phyloP scores from a whole-genome alignment of 1,140 invertebrate species.

The Achroia grisella region DNA sequence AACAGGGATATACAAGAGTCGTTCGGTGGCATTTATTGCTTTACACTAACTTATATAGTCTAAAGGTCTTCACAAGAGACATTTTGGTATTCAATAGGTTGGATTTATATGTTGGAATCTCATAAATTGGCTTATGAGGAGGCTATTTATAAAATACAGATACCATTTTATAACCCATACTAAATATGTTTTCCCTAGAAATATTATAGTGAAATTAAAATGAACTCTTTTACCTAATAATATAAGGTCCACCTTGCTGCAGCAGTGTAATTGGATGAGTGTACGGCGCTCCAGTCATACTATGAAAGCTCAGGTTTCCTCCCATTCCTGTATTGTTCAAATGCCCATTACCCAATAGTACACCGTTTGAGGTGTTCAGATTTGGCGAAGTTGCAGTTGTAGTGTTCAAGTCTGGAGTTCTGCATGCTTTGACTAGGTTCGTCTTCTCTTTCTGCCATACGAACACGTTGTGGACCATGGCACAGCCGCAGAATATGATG shows the following conservation, averaged over 20 bases:
- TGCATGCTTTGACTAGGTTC: conserved; percentile 67
- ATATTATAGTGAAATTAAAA: too few relatives aligned
- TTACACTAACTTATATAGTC: too few relatives aligned
- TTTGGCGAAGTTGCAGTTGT: conserved; percentile 20
- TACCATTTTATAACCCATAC: too few relatives aligned
- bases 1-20: too few relatives aligned
- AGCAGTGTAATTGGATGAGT: conserved; percentile 64
- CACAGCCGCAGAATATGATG: conserved; percentile 92
- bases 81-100: too few relatives aligned
- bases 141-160: too few relatives aligned
- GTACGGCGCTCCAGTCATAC: conserved; percentile 45
- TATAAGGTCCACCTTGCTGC: conserved; percentile 67
- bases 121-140: too few relatives aligned
- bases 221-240: conserved; percentile 51
- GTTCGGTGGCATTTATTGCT: too few relatives aligned
- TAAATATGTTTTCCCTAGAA: too few relatives aligned
- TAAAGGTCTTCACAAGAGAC: too few relatives aligned
- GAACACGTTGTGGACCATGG: conserved; percentile 95
- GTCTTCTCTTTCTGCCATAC: conserved; percentile 93
- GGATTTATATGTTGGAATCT: too few relatives aligned
- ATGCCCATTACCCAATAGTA: conserved; percentile 59
- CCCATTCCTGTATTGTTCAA: conserved; percentile 54
- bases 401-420: conserved; percentile 41
- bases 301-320: conserved; percentile 65
- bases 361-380: conserved; percentile 55